A percentile compares a stretch with the other conserved stretches of the same genome.
These are phyloP conservation scores for Idris sp. DNA, from an alignment of 1,140 invertebrate genomes.

Conservation along the genomic window DNA sequence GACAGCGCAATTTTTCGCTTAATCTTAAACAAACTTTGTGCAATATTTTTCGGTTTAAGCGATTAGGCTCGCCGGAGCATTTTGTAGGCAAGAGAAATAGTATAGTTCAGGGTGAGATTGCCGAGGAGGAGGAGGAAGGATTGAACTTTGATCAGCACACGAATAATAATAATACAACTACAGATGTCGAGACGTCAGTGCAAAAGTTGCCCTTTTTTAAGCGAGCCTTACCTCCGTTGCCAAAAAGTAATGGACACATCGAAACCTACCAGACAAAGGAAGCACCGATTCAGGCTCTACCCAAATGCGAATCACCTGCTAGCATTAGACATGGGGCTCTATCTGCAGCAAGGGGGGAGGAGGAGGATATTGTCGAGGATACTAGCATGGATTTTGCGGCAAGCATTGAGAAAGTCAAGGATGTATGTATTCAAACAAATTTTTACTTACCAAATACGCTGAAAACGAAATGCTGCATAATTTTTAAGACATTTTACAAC, in stretches of 20 bases:
- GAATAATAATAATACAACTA: constrained; percentile 72
- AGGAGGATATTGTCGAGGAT: constrained; percentile 77
- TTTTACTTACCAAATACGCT: too few relatives aligned
- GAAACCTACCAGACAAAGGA: constrained; percentile 70
- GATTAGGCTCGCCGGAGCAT: constrained; percentile 78
- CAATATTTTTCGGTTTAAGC: constrained; percentile 87
- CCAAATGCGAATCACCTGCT: constrained; percentile 71
- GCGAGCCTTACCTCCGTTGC: constrained; percentile 89
- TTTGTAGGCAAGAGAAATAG: constrained; percentile 74
- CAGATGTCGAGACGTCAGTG: constrained; percentile 64
- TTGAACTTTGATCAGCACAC: constrained; percentile 73
- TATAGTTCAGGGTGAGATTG: constrained; percentile 77
- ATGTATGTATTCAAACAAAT: too few relatives aligned
- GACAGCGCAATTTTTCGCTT: constrained; percentile 81
- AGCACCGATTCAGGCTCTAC: constrained; percentile 67
- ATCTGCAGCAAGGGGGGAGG: constrained; percentile 66
- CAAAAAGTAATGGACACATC: constrained; percentile 78
- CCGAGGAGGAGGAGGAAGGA: constrained; percentile 75
- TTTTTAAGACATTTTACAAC: too few relatives aligned
- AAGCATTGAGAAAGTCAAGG: constrained; percentile 95
- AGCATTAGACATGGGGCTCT: constrained; percentile 67
- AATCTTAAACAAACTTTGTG: constrained; percentile 92
- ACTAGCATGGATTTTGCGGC: constrained; percentile 89
- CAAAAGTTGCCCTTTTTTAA: constrained; percentile 80
- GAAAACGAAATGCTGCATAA: too few relatives aligned